Evolutionary conservation across 2,888 invertebrate species (phyloP), one percentile per base, ranked within the genome.

Genomic region (Rotaria sp.): DNA sequence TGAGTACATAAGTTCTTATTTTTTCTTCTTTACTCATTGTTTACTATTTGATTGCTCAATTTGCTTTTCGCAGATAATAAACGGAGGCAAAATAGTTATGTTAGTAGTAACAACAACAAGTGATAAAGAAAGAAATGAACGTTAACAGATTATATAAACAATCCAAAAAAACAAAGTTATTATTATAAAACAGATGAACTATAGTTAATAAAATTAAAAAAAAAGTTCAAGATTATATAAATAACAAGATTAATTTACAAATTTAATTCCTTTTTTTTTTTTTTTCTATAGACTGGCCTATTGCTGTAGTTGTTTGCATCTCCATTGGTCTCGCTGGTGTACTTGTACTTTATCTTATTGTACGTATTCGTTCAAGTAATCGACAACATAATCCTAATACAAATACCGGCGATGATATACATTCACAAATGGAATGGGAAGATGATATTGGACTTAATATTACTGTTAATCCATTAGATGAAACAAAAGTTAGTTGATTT

Each of bases 401-500:
- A 38, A 67, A 67, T 35, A 80, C 24, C 5, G 11, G 41, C 13
- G 80, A 45, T 45, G 80, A 80, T 45, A 45, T 45, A 26, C 80
- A 80, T 80, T 80, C 80, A 8, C 80, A 80, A 80, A 80, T 80
- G 80, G 80, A 80, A 45, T 80, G 80, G 80, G 67, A 67, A 67
- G 80, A 80, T 80, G 80, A 80, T 80, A 80, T 45, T 13, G 80
- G 45, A 45, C 45, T 80, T n/a, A 80, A 80, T 45, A 80, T 80
- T 5, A 80, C 45, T 45, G 41, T 80, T 45, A 80, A 80, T 45
- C 80, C 80, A 45, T 45, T 45, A 45, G 80, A 80, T 45, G 80
- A 80, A 80, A 45, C 80, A 80, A 80, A 80, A 45, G 80, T 80
- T 45, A 45, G 80, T 45, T 35, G 35, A 67, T 67, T 26, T 15